These are phyloP conservation scores for Chirona hameri DNA, from an alignment of 2,888 invertebrate genomes.

Conservation along the genomic window DNA sequence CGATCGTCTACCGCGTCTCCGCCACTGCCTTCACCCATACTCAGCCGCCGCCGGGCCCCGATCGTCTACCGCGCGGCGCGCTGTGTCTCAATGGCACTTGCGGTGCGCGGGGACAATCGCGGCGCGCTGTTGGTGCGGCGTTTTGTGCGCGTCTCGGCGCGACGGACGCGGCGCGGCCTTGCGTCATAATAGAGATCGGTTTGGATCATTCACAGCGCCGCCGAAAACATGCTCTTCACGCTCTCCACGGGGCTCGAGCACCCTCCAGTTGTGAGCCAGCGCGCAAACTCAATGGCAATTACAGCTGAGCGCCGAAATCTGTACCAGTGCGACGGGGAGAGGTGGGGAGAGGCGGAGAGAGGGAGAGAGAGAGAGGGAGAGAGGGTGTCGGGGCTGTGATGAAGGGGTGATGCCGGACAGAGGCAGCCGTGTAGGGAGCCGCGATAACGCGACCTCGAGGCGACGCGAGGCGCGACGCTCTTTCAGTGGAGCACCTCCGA, in stretches of 20 bases:
- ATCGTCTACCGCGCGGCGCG: not conserved
- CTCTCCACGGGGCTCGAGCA: not conserved
- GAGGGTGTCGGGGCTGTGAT: not conserved
- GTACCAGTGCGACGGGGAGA: not conserved
- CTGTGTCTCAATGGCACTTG: not conserved
- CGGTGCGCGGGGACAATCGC: not conserved
- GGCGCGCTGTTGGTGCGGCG: constrained; percentile 11
- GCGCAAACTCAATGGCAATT: constrained; percentile 28
- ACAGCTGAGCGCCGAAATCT: not conserved
- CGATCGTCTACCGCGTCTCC: not conserved
- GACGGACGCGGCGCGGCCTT: not conserved
- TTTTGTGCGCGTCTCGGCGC: not conserved
- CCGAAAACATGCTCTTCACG: constrained; percentile 11
- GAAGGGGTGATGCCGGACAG: not conserved
- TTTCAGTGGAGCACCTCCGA: not conserved
- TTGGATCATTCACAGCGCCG: not conserved
- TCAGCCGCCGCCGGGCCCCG: not conserved
- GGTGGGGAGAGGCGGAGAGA: not conserved
- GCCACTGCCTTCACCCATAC: not conserved
- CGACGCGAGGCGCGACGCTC: not conserved
- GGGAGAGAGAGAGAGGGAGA: not conserved
- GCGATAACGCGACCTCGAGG: not conserved
- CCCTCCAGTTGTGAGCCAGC: constrained; percentile 6
- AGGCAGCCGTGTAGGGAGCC: not conserved
- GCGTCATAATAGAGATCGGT: not conserved